Percentiles rank a stretch among this genome's conserved stretches.
These are phyloP conservation scores for Porphyrio hochstetteri DNA, from an alignment of 2,113 vertebrate species.

Conservation along the genomic window DNA sequence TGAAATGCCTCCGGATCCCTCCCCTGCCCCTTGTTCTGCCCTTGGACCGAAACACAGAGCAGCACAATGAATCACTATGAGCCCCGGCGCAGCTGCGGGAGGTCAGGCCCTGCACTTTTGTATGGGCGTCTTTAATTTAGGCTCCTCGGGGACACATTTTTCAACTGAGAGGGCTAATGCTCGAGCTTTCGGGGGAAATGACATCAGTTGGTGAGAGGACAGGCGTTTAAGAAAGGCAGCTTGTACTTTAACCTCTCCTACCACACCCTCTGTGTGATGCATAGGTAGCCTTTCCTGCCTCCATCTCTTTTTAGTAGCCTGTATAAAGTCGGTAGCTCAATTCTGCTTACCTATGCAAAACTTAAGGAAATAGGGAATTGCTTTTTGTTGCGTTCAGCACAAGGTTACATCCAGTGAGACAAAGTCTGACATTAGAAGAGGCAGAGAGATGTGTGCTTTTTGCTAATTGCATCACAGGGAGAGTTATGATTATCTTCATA, in stretches of 20 bases:
- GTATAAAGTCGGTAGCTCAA: background rate
- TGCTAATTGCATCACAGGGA: background rate
- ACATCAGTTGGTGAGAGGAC: background rate
- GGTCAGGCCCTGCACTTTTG: constrained; percentile 13
- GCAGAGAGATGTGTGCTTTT: background rate
- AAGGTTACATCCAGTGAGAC: background rate
- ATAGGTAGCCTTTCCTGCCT: background rate
- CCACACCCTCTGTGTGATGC: background rate
- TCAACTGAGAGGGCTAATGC: background rate
- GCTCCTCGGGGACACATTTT: constrained; percentile 5
- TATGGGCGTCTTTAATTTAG: constrained; percentile 10
- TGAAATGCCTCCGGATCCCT: background rate
- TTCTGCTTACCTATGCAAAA: background rate
- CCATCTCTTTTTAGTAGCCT: background rate
- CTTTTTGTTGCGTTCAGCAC: background rate
- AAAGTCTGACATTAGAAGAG: background rate
- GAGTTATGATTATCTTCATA: background rate
- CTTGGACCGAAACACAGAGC: background rate
- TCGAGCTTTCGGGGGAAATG: background rate
- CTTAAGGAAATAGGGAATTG: background rate
- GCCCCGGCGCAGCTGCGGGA: background rate
- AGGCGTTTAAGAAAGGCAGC: background rate
- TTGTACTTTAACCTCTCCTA: background rate
- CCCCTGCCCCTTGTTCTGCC: background rate
- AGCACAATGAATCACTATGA: constrained; percentile 6